Evolutionary conservation across 1,140 invertebrate genomes (phyloP).

Genomic region (Caligus rogercresseyi): DNA sequence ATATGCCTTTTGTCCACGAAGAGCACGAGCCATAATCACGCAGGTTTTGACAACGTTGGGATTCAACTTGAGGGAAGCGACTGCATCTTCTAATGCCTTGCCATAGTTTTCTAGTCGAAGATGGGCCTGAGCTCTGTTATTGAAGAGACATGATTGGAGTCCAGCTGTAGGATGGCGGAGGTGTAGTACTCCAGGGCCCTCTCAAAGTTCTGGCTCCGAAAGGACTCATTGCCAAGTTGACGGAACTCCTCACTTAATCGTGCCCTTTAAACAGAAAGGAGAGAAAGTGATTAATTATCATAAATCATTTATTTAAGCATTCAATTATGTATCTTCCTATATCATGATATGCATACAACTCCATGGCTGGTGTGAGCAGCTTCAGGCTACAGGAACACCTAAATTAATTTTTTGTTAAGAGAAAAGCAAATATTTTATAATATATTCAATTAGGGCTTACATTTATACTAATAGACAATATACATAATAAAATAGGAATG

Average conservation of each 20-base stretch:
- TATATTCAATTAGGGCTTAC: no score
- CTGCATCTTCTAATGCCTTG: neutral
- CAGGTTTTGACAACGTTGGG: slow-evolving; percentile 4
- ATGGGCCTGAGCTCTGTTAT: slow-evolving; percentile 3
- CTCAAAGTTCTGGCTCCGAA: neutral
- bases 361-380: no score
- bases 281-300: no score
- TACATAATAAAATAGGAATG: no score
- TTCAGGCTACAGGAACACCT: no score
- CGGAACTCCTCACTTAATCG: neutral
- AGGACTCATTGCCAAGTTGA: slow-evolving; percentile 1
- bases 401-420: no score
- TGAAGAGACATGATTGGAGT: slow-evolving; percentile 8
- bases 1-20: neutral
- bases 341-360: no score
- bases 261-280: no score
- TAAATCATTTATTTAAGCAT: no score
- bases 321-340: no score
- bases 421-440: no score
- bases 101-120: neutral
- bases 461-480: no score
- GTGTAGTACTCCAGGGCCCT: slow-evolving; percentile 8
- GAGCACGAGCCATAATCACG: neutral
- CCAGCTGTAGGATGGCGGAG: neutral
- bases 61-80: slow-evolving; percentile 1